phyloP scores from a whole-genome alignment of 2,888 invertebrate genomes.

The Anorthoa munda region DNA sequence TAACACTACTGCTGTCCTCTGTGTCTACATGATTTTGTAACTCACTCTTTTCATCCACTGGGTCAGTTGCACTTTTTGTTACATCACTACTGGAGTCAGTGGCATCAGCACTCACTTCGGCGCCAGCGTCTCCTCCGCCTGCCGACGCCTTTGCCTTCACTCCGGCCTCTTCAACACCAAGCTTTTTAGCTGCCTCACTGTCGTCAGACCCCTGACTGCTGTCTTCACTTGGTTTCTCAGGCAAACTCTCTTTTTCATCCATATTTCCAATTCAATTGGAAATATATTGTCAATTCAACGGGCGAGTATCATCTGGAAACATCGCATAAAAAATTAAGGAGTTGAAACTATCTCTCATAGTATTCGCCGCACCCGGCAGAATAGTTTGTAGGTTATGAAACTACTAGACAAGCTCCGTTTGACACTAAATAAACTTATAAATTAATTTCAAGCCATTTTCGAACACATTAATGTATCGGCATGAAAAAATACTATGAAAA shows the following conservation, averaged over 20 bases:
- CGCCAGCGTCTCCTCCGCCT: slow-evolving; percentile 2
- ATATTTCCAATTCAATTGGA: slow-evolving; percentile 80
- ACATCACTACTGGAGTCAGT: slow-evolving; percentile 51
- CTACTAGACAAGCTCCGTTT: slow-evolving; percentile 54
- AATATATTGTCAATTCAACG: slow-evolving; percentile 66
- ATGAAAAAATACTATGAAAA: slow-evolving; percentile 9
- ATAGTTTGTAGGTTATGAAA: slow-evolving; percentile 84
- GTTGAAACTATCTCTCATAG: slow-evolving; percentile 39
- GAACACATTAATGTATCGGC: neutral
- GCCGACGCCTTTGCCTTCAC: slow-evolving; percentile 4
- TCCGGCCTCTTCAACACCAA: slow-evolving; percentile 37
- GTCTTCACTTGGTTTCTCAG: slow-evolving; percentile 72
- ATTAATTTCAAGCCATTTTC: slow-evolving; percentile 9
- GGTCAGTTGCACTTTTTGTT: slow-evolving; percentile 61
- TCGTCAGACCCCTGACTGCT: slow-evolving; percentile 63
- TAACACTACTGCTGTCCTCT: slow-evolving; percentile 71
- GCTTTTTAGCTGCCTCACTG: slow-evolving; percentile 42
- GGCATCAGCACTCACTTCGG: slow-evolving; percentile 4
- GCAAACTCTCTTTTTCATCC: slow-evolving; percentile 82
- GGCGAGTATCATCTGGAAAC: slow-evolving; percentile 80
- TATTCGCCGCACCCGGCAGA: slow-evolving; percentile 81
- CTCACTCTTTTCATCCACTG: slow-evolving; percentile 66
- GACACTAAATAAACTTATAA: slow-evolving; percentile 40
- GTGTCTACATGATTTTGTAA: slow-evolving; percentile 83
- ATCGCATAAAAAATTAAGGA: slow-evolving; percentile 10